phyloP scores from a whole-genome alignment of 2,888 invertebrate genomes.

The Lasius fuliginosus region DNA sequence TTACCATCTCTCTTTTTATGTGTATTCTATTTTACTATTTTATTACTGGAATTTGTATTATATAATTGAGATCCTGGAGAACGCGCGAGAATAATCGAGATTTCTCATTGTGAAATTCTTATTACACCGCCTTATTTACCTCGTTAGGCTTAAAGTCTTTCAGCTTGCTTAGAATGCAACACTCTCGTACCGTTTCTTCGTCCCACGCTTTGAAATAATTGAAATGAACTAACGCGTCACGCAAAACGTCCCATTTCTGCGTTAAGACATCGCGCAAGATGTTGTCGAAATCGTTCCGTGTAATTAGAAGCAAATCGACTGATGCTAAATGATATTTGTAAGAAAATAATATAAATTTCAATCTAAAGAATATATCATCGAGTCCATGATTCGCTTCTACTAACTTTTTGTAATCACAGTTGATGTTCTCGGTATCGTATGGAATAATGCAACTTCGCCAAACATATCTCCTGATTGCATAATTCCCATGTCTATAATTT shows the following conservation, averaged over 20 bases:
- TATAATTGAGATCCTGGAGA: neutral
- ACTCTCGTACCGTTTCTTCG: constrained; percentile 88
- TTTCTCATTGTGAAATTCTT: neutral
- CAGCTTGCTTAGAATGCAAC: constrained; percentile 90
- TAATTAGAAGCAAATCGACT: constrained; percentile 89
- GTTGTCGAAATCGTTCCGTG: constrained; percentile 89
- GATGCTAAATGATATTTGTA: constrained; percentile 83
- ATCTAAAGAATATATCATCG: constrained; percentile 8
- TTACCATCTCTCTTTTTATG: neutral
- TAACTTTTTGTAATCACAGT: constrained; percentile 87
- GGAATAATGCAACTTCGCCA: constrained; percentile 90
- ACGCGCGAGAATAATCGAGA: neutral
- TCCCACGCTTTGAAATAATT: constrained; percentile 90
- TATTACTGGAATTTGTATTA: constrained; percentile 14
- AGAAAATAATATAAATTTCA: neutral
- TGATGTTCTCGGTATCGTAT: constrained; percentile 88
- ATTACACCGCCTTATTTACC: constrained; percentile 78
- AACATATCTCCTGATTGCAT: constrained; percentile 89
- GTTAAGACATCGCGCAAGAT: constrained; percentile 88
- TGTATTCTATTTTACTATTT: constrained; percentile 7
- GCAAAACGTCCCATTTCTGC: constrained; percentile 89
- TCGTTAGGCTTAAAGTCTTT: constrained; percentile 88
- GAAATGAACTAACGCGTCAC: constrained; percentile 88
- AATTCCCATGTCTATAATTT: constrained; percentile 85
- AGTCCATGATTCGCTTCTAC: constrained; percentile 26